Evolutionary conservation across 2,113 vertebrate species (phyloP).

Genomic region (Mungos mungo): DNA sequence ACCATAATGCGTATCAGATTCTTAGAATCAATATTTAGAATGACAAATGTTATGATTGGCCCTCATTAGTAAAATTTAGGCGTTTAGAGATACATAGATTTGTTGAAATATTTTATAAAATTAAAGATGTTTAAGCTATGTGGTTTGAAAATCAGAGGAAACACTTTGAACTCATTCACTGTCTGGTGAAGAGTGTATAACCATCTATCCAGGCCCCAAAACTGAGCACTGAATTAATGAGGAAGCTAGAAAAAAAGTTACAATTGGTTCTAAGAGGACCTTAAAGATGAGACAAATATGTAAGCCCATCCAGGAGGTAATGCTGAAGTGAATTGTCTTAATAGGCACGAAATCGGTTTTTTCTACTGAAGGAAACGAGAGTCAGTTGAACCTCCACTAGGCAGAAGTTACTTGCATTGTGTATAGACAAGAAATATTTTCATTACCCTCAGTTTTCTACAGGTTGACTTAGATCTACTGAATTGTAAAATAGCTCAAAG

Average conservation of each 20-base stretch:
- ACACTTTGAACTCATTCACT: background rate
- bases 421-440: background rate
- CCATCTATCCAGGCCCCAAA: background rate
- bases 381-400: background rate
- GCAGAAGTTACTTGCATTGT: background rate
- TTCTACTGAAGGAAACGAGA: background rate
- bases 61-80: slow-evolving; percentile 5
- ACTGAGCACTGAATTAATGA: background rate
- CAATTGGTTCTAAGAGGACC: background rate
- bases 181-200: background rate
- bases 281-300: background rate
- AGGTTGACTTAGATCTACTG: background rate
- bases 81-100: background rate
- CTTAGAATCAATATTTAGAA: background rate
- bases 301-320: background rate
- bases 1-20: background rate
- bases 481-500: background rate
- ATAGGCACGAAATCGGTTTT: background rate
- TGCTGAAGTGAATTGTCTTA: background rate
- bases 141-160: background rate
- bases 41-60: background rate
- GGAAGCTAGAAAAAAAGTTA: background rate
- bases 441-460: background rate
- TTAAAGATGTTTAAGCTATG: background rate
- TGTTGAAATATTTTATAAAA: background rate